These are phyloP conservation scores for Callocephalon fimbriatum DNA, from an alignment of 2,113 vertebrate genomes.

Conservation along the genomic window DNA sequence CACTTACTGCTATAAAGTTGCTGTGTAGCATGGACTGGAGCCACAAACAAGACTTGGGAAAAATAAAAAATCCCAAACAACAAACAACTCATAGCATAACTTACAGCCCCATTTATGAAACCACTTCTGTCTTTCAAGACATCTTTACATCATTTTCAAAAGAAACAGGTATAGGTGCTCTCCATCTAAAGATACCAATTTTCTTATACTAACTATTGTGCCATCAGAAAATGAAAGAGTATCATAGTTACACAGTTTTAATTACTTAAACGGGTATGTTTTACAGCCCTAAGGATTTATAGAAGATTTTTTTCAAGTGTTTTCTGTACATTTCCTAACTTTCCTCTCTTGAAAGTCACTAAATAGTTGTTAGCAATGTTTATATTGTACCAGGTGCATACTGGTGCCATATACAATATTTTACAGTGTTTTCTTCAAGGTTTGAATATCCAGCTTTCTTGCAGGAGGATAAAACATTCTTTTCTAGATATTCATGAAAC, in stretches of 20 bases:
- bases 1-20: not conserved
- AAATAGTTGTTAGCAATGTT: not conserved
- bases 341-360: not conserved
- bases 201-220: not conserved
- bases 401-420: not conserved
- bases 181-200: not conserved
- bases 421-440: not conserved
- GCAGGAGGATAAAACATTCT: conserved; percentile 3
- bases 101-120: not conserved
- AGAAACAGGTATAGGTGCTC: not conserved
- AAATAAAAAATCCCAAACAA: not conserved
- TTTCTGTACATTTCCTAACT: not conserved
- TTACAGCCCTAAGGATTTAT: not conserved
- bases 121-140: not conserved
- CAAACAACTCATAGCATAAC: not conserved
- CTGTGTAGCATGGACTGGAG: not conserved
- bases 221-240: not conserved
- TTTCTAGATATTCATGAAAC: not conserved
- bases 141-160: not conserved
- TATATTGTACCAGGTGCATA: not conserved
- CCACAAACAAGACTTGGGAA: not conserved
- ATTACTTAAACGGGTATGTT: not conserved
- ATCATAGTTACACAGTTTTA: not conserved
- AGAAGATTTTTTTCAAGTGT: not conserved
- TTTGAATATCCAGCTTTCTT: not conserved